Evolutionary conservation across 1,140 invertebrate species (phyloP).

Genomic region (Cepaea nemoralis): DNA sequence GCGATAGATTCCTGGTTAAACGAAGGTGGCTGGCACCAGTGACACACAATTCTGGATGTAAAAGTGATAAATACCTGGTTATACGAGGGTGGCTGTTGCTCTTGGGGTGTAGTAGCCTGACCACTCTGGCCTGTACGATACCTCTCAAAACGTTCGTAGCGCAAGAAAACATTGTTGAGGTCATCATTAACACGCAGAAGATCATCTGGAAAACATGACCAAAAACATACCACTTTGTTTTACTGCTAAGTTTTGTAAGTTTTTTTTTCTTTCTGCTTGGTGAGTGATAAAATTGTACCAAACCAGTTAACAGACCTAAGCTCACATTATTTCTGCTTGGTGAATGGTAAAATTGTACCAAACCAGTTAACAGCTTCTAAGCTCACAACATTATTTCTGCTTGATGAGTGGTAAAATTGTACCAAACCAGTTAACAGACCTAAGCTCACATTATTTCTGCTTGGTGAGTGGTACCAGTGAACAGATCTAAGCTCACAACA

Average conservation of each 20-base stretch:
- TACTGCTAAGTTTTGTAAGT: not conserved
- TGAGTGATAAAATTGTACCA: not conserved
- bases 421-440: too few species aligned
- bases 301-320: too few species aligned
- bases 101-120: slow-evolving; percentile 35
- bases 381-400: too few species aligned
- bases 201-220: slow-evolving; percentile 77
- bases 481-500: too few species aligned
- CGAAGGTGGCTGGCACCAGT: too few species aligned
- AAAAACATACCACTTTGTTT: not conserved
- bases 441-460: too few species aligned
- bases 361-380: too few species aligned
- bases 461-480: too few species aligned
- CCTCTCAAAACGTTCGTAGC: slow-evolving; percentile 76
- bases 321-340: too few species aligned
- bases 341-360: too few species aligned
- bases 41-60: not conserved
- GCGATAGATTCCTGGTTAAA: too few species aligned
- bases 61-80: slow-evolving; percentile 49
- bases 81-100: slow-evolving; percentile 57
- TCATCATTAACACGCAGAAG: slow-evolving; percentile 94
- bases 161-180: slow-evolving; percentile 93
- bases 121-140: slow-evolving; percentile 63
- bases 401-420: too few species aligned
- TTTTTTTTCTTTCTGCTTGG: not conserved